Evolutionary conservation across 2,888 invertebrate genomes (phyloP).

Genomic region (Dryocosmus kuriphilus): DNA sequence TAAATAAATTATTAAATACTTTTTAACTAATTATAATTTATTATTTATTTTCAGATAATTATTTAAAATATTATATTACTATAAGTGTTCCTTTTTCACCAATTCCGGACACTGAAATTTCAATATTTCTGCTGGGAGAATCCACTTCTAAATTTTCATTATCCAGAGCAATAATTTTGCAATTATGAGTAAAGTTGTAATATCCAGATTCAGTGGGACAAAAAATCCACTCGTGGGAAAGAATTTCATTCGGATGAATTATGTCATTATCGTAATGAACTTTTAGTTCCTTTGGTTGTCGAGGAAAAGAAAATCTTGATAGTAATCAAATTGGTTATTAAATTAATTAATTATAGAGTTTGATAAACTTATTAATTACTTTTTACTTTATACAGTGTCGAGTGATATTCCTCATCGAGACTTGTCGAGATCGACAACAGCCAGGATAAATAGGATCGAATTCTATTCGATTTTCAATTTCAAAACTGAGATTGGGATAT

Average conservation of each 20-base stretch:
- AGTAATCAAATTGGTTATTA: neutral
- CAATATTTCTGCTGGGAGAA: neutral
- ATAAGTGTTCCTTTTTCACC: slow-evolving; percentile 53
- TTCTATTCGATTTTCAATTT: slow-evolving; percentile 67
- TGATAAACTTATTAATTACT: neutral
- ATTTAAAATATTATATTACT: slow-evolving; percentile 46
- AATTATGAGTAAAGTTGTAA: slow-evolving; percentile 56
- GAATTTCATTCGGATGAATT: slow-evolving; percentile 63
- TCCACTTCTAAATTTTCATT: neutral
- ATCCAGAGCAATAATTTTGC: slow-evolving; percentile 49
- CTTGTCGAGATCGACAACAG: slow-evolving; percentile 66
- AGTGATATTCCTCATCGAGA: slow-evolving; percentile 75
- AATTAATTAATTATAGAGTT: slow-evolving; percentile 1
- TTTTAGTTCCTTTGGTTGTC: slow-evolving; percentile 54
- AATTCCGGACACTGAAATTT: slow-evolving; percentile 53
- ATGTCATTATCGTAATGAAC: slow-evolving; percentile 51
- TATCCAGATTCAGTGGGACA: slow-evolving; percentile 55
- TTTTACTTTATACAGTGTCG: slow-evolving; percentile 73
- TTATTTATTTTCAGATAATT: neutral
- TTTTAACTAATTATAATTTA: neutral
- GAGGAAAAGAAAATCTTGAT: slow-evolving; percentile 56
- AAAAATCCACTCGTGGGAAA: slow-evolving; percentile 62
- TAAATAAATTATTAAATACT: slow-evolving; percentile 28
- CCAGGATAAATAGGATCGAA: slow-evolving; percentile 74
- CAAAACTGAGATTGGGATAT: slow-evolving; percentile 70